Evolutionary conservation across 2,113 vertebrate species (phyloP).

Genomic region (Zonotrichia leucophrys): DNA sequence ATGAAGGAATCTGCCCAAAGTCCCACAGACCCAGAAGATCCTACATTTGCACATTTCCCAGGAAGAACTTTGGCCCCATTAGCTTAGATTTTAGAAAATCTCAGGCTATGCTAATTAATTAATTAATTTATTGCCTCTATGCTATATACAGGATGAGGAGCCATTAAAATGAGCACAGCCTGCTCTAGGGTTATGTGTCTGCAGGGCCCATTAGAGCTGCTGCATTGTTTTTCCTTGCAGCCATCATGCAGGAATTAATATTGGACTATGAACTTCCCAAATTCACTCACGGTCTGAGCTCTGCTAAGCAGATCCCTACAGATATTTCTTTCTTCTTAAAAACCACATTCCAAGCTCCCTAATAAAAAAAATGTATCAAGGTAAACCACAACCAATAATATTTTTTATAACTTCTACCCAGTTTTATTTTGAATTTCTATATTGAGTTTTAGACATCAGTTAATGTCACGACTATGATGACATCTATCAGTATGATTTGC

Average conservation of each 20-base stretch:
- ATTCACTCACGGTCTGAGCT: not conserved
- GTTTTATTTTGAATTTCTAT: not conserved
- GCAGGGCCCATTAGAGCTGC: not conserved
- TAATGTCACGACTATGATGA: rapidly evolving
- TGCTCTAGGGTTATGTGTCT: not conserved
- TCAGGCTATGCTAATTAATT: not conserved
- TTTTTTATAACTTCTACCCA: not conserved
- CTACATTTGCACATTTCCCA: not conserved
- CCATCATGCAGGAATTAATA: not conserved
- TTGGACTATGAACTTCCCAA: not conserved
- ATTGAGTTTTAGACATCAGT: not conserved
- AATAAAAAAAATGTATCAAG: not conserved
- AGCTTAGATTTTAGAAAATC: not conserved
- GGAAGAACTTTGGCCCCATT: not conserved
- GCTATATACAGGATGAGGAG: not conserved
- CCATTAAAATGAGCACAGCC: not conserved
- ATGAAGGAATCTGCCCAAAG: not conserved
- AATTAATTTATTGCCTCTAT: not conserved
- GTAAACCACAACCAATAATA: not conserved
- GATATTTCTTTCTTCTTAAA: not conserved
- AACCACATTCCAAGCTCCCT: not conserved
- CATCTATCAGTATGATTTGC: not conserved
- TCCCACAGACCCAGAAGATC: not conserved
- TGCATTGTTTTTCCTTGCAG: not conserved
- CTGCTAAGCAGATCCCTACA: not conserved